Evolutionary conservation across 2,888 invertebrate genomes (phyloP).

Genomic region (Exocentrus adspersus): DNA sequence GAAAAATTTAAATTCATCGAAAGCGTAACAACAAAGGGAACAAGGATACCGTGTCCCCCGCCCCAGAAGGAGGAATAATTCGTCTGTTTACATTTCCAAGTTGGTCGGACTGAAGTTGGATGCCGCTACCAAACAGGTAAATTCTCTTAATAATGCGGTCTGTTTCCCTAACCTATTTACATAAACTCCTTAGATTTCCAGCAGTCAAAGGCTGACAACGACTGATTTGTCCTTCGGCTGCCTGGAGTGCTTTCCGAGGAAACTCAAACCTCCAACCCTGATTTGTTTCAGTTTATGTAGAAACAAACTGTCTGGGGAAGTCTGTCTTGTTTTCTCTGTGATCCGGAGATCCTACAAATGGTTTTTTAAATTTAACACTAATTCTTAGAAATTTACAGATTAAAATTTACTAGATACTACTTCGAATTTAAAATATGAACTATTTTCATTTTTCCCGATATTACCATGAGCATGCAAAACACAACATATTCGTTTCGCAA

Average conservation of each 20-base stretch:
- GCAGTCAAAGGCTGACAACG: constrained; percentile 22
- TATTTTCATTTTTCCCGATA: background rate
- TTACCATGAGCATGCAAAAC: background rate
- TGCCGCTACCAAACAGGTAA: constrained; percentile 49
- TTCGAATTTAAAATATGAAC: background rate
- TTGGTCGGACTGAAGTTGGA: constrained; percentile 29
- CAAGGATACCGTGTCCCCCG: background rate
- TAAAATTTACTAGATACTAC: too few relatives aligned
- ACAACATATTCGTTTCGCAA: background rate
- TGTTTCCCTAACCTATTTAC: constrained; percentile 53
- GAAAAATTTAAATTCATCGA: background rate
- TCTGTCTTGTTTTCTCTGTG: too few relatives aligned
- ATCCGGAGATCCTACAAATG: too few relatives aligned
- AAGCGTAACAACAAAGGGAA: background rate
- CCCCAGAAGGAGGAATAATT: constrained; percentile 28
- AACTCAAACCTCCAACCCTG: background rate
- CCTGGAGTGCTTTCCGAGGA: background rate
- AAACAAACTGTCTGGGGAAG: constrained; percentile 2
- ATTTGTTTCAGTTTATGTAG: background rate
- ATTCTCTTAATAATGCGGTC: constrained; percentile 55
- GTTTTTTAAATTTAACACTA: too few relatives aligned
- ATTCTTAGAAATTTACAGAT: too few relatives aligned
- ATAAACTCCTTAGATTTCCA: constrained; percentile 36
- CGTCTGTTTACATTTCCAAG: constrained; percentile 36
- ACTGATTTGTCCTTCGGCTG: background rate